Evolutionary conservation across 2,797 vertebrate genomes (phyloP).

Genomic region (Botia kubotai): DNA sequence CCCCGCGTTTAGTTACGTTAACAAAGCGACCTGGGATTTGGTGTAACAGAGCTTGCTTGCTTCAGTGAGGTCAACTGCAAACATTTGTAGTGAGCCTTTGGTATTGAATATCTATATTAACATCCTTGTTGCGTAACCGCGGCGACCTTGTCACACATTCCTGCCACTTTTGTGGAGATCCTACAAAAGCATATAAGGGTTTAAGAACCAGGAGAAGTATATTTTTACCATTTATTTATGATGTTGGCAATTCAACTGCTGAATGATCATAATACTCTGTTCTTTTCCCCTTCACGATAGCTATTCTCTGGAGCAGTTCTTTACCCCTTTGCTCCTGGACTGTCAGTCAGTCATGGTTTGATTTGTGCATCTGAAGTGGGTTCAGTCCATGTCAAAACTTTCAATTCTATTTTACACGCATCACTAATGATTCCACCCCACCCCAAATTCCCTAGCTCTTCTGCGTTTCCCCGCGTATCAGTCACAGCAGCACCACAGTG

Average conservation of each 20-base stretch:
- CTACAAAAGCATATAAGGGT: background rate
- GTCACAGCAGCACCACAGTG: conserved; percentile 53
- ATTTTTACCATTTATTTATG: conserved; percentile 31
- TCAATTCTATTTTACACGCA: conserved; percentile 58
- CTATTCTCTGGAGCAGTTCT: conserved; percentile 12
- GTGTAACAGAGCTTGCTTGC: conserved; percentile 17
- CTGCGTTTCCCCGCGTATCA: background rate
- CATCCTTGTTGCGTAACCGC: background rate
- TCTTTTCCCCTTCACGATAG: conserved; percentile 21
- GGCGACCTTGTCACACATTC: conserved; percentile 16
- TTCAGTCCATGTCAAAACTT: conserved; percentile 60
- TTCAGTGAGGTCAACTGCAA: conserved; percentile 27
- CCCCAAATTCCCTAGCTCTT: conserved; percentile 43
- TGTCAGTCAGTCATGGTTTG: conserved; percentile 57
- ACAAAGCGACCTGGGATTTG: conserved; percentile 38
- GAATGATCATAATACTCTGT: conserved; percentile 6
- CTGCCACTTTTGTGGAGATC: background rate
- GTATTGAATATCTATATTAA: conserved; percentile 44
- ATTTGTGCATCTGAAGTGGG: conserved; percentile 51
- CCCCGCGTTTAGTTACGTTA: conserved; percentile 31
- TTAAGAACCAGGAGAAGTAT: background rate
- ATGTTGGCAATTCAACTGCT: conserved; percentile 17
- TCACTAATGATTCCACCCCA: conserved; percentile 52
- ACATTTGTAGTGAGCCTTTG: conserved; percentile 17
- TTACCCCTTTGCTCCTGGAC: conserved; percentile 17